Base-by-base conservation (phyloP, 53 echinoderm and acorn worm genomes). In the Zoroaster sp. region DNA sequence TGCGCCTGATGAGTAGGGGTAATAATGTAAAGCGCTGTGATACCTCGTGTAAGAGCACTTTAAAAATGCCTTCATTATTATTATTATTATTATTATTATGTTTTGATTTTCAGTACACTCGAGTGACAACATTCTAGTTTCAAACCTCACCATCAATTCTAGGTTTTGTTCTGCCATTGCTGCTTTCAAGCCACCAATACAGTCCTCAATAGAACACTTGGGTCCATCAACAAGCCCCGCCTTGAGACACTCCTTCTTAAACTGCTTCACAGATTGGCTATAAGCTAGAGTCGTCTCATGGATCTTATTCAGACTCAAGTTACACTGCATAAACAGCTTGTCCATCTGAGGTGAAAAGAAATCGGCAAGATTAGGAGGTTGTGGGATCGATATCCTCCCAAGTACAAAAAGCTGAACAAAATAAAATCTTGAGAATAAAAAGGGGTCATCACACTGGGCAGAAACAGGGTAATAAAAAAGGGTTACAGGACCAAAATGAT, bases 181-280 rank as follows among this genome's bases (percentile, higher is more conserved):
- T 32, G 89, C 81, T 68, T 92, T 93, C 25, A 97, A 42, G 0
- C 95, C 98, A 17, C 88, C 88, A 40, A 97, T 93, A 40, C 98
- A 97, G 65, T 97, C 98, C 83, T 97, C 98, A 21, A 97, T 80
- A 1, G 95, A 95, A 39, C 91, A 91, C 74, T 93, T 97, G 12
- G 89, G 87, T 6, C 91, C 87, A 12, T 63, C 91, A 32, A 95
- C 94, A n/a, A 97, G 63, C 66, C 87, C 98, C 1, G 88, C 87
- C n/a, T 89, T 87, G 11, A 91, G 54, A 37, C 98, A 97, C 43
- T 92, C 90, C 45, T 41, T 88, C 83, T 94, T 97, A 52, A 97
- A 97, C 75, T 91, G 92, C 35, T 83, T 87, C 36, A 97, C 51
- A 6, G 98, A 80, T 36, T 91, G 88, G 18, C 59, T 38, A 80